Base-by-base conservation (phyloP, 2,888 invertebrate species). In the Abrostola tripartita region DNA sequence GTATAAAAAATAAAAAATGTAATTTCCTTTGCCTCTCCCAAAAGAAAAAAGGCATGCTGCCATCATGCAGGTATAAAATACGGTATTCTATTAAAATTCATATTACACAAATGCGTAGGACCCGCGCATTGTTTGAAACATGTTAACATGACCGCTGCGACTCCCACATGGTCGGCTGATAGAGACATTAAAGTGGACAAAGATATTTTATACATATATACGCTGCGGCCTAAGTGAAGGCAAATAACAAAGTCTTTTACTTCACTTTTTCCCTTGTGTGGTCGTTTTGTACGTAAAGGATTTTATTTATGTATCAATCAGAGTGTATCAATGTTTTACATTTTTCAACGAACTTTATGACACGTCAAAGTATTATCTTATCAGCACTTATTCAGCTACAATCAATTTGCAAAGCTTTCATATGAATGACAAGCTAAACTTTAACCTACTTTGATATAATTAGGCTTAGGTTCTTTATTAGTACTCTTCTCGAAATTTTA, bases 141-240 rank as follows among this genome's bases (percentile, higher is more conserved):
- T 71, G 71, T 78, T 74, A 76, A 81, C 81, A 78, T 61, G 72
- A 56, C 65, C 60, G 60, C 54, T 38, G 47, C 14, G 41, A 71
- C 77, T 68, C 82, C 82, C 80, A 82, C 79, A 69, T 65, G 42
- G 53, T 51, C 60, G 52, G 42, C 42, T 73, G 79, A 79, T 82
- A 73, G 63, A 81, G 78, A 81, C 72, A 65, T 79, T 75, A 69
- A 68, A 64, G 44, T 67, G 52, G 60, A 59, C 58, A 61, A 24
- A 52, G 36, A 52, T 61, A 65, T 74, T 73, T 65, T 63, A 55
- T 62, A 63, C 40, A 52, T 54, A 38, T 60, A 49, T 40, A 38
- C 36, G 37, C 9, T 38, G 10, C 47, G 1, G 11, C 12, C 24
- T 61, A 12, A 51, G 38, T 41, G 44, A 50, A 37, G 7, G 6